Evolutionary conservation across 2,888 invertebrate genomes (phyloP).

Genomic region (Unio delphinus): DNA sequence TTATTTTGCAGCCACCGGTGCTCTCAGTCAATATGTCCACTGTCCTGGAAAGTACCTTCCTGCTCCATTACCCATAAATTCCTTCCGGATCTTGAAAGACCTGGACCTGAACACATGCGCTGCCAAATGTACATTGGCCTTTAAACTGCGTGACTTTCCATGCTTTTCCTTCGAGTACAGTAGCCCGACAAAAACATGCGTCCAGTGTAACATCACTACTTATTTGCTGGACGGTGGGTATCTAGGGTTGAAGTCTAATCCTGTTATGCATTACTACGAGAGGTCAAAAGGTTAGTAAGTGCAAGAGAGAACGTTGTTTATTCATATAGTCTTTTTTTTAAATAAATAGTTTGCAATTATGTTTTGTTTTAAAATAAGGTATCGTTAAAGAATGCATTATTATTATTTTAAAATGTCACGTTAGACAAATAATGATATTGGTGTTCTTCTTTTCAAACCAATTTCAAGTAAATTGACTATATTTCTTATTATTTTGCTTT

Average conservation of each 20-base stretch:
- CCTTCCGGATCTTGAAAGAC: constrained; percentile 23
- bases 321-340: not conserved
- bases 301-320: too few species aligned
- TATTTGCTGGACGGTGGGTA: constrained; percentile 34
- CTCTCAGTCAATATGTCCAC: constrained; percentile 29
- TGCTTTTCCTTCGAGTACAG: constrained; percentile 42
- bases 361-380: too few species aligned
- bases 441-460: too few species aligned
- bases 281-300: constrained; percentile 35
- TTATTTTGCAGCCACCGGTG: constrained; percentile 20
- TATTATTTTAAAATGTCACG: too few species aligned
- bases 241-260: constrained; percentile 28
- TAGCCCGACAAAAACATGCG: constrained; percentile 27
- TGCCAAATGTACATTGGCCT: not conserved
- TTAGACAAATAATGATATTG: too few species aligned
- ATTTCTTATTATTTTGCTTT: not conserved
- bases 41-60: constrained; percentile 33
- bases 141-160: constrained; percentile 18
- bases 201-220: constrained; percentile 39
- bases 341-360: too few species aligned
- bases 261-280: constrained; percentile 34
- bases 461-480: too few species aligned
- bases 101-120: constrained; percentile 21
- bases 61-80: constrained; percentile 25
- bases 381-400: too few species aligned